Base-by-base conservation (phyloP, 1,140 invertebrate genomes). In the Pseudoatta argentina region DNA sequence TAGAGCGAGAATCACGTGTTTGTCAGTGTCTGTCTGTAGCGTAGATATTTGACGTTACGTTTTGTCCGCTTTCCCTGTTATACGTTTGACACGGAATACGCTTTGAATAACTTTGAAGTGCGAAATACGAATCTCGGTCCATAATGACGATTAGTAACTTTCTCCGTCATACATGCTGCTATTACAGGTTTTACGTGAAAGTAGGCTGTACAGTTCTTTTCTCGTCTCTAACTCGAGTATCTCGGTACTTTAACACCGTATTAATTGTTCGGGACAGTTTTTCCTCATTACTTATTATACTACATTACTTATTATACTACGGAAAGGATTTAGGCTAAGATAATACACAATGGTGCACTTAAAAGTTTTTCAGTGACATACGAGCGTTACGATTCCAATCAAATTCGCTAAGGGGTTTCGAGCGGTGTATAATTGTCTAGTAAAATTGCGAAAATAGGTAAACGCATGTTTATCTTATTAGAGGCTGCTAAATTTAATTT, bases 271-370 rank as follows among this genome's bases (percentile, higher is more conserved):
- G 64, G 51, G 1, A 51, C 27, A 39, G 55, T 75, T 75, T 24
- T 21, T 57, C 21, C 10, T 48, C 24, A 61, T 2, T 0, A 83
- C 27, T 83, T 71, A 82, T 18, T 82, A 51, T 8, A 51, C 24
- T 48, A 76, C 24, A 61, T 2, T 0, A 83, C 27, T 83, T 71
- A 82, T 18, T 82, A 51, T 8, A 51, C 24, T 48, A 76, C 24
- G 10, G 57, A 30, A 78, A 21, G 48, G 21, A 55, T 72, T 72
- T 89, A 88, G 64, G 24, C 30, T 89, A 64, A 55, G 21, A 59
- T 67, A 75, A 30, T 78, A 75, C 39, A 76, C 64, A 72, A 77
- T 82, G 66, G 72, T 89, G 66, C 85, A 89, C 66, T 85, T 77
- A 87, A 73, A 12, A 59, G 3, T 67, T 85, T 71, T 71, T 48